Evolutionary conservation across 2,888 invertebrate genomes (phyloP).

Genomic region (Tubiluchus corallicola): DNA sequence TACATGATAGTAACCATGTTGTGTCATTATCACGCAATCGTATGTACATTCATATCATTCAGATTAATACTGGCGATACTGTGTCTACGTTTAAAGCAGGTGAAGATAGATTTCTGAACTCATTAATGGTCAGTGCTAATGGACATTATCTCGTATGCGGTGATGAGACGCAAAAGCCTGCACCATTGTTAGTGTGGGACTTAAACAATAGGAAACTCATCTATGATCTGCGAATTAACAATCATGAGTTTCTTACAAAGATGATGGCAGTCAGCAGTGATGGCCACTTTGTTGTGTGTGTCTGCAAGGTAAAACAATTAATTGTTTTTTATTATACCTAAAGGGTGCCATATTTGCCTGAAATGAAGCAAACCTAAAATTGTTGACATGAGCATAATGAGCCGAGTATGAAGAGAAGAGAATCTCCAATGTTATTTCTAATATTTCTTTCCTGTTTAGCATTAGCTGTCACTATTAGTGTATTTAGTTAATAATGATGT

Average conservation of each 20-base stretch:
- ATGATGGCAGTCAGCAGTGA: slow-evolving; percentile 67
- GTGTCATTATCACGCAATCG: slow-evolving; percentile 65
- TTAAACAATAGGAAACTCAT: slow-evolving; percentile 59
- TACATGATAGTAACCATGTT: slow-evolving; percentile 56
- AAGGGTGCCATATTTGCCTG: too few relatives aligned
- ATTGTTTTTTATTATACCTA: too few relatives aligned
- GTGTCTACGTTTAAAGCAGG: slow-evolving; percentile 57
- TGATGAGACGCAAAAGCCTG: slow-evolving; percentile 78
- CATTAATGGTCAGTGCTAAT: slow-evolving; percentile 65
- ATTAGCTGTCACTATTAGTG: too few relatives aligned
- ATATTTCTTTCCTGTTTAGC: too few relatives aligned
- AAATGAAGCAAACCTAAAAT: too few relatives aligned
- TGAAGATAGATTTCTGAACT: slow-evolving; percentile 51
- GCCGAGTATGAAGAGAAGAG: too few relatives aligned
- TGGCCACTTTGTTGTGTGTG: slow-evolving; percentile 41
- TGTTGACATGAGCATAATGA: too few relatives aligned
- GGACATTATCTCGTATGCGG: slow-evolving; percentile 72
- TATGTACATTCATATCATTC: slow-evolving; percentile 75
- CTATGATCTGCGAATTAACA: slow-evolving; percentile 67
- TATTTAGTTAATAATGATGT: too few relatives aligned
- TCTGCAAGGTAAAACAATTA: slow-evolving; percentile 34
- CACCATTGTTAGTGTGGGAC: slow-evolving; percentile 74
- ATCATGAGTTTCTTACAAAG: slow-evolving; percentile 68
- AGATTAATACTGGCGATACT: slow-evolving; percentile 56
- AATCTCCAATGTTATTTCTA: too few relatives aligned